A percentile compares a stretch with the other conserved stretches of the same genome.
Evolutionary conservation across 1,140 invertebrate species (phyloP).

Genomic region (Calosoma granatense): DNA sequence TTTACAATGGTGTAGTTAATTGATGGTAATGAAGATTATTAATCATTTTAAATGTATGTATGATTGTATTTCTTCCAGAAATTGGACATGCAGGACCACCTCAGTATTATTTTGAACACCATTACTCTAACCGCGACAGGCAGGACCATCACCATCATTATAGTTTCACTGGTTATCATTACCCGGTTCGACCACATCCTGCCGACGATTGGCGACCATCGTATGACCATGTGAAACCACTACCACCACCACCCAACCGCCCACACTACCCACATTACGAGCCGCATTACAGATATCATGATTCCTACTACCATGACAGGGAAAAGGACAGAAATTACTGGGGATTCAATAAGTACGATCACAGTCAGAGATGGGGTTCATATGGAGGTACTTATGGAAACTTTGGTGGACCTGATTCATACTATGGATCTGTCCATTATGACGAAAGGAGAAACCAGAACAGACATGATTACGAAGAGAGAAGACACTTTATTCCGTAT

Average conservation of each 20-base stretch:
- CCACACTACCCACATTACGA: constrained; percentile 11
- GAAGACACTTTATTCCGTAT: constrained; percentile 22
- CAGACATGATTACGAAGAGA: constrained; percentile 17
- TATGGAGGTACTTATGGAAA: constrained; percentile 36
- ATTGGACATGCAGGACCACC: neutral
- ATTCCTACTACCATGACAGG: constrained; percentile 15
- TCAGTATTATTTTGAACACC: constrained; percentile 20
- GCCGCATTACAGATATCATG: neutral
- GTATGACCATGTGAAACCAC: neutral
- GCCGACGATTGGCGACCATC: neutral
- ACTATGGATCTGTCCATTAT: constrained; percentile 16
- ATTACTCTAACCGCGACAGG: constrained; percentile 18
- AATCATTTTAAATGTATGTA: too few relatives aligned
- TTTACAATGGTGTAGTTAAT: too few relatives aligned
- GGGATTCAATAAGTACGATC: constrained; percentile 19
- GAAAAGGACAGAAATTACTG: constrained; percentile 18
- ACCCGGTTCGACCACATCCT: neutral
- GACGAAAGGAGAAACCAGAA: constrained; percentile 5
- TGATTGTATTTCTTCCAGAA: neutral
- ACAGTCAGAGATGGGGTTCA: constrained; percentile 25
- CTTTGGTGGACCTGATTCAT: constrained; percentile 15
- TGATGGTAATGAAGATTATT: neutral
- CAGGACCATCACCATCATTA: constrained; percentile 13
- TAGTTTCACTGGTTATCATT: constrained; percentile 6
- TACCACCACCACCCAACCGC: constrained; percentile 9